Evolutionary conservation across 2,113 vertebrate genomes (phyloP).

Genomic region (Bungarus multicinctus): DNA sequence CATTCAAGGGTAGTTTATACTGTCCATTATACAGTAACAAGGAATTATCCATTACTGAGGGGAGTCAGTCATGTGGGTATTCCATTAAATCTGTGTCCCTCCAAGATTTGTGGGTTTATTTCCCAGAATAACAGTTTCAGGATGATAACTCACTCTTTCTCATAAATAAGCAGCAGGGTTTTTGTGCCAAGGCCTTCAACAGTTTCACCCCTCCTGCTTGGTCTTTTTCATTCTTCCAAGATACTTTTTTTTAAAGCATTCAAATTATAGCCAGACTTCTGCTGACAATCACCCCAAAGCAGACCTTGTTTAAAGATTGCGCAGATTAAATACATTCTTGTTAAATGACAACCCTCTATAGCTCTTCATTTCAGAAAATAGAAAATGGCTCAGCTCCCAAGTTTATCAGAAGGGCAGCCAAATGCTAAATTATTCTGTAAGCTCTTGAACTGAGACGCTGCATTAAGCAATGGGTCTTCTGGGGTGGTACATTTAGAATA

Average conservation of each 20-base stretch:
- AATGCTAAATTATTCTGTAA: slow-evolving; percentile 76
- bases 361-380: slow-evolving; percentile 58
- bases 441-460: slow-evolving; percentile 55
- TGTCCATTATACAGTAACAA: fast-evolving
- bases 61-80: slow-evolving; percentile 9
- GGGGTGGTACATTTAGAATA: slow-evolving; percentile 60
- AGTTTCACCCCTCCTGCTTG: slow-evolving; percentile 43
- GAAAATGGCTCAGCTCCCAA: slow-evolving; percentile 63
- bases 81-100: slow-evolving; percentile 45
- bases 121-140: slow-evolving; percentile 56
- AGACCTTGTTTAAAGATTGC: slow-evolving; percentile 55
- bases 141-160: slow-evolving; percentile 61
- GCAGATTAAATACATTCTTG: slow-evolving; percentile 57
- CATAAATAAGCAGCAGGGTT: slow-evolving; percentile 57
- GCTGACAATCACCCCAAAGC: slow-evolving; percentile 45
- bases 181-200: slow-evolving; percentile 63
- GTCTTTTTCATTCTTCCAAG: slow-evolving; percentile 50
- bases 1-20: background rate
- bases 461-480: slow-evolving; percentile 50
- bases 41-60: background rate
- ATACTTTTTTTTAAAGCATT: slow-evolving; percentile 1
- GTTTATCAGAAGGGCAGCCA: slow-evolving; percentile 89
- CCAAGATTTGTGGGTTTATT: slow-evolving; percentile 40
- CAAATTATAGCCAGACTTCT: slow-evolving; percentile 9
- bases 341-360: slow-evolving; percentile 55